Percentiles rank a stretch among this genome's conserved stretches.
phyloP scores from a whole-genome alignment of 2,113 vertebrate genomes.

The Nannobrachium achirus region DNA sequence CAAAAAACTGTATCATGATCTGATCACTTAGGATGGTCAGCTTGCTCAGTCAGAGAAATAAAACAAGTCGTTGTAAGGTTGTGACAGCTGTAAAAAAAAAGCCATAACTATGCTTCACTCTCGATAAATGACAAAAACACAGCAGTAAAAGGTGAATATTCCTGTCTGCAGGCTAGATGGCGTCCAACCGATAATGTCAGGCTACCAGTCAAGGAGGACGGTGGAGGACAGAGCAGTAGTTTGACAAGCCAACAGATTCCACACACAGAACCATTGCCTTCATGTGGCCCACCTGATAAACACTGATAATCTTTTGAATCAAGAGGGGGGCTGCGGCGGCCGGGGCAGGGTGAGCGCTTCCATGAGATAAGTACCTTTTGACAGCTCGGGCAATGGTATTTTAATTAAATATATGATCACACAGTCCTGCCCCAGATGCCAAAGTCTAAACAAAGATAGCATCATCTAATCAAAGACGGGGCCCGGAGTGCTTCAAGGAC shows the following conservation, averaged over 20 bases:
- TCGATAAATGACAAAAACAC: slow-evolving; percentile 55
- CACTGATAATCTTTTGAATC: slow-evolving; percentile 82
- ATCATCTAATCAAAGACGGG: slow-evolving; percentile 86
- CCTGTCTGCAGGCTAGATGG: slow-evolving; percentile 56
- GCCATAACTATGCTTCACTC: slow-evolving; percentile 52
- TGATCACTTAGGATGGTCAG: no score
- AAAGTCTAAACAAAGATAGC: slow-evolving; percentile 85
- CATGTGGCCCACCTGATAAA: slow-evolving; percentile 66
- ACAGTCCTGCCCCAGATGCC: slow-evolving; percentile 73
- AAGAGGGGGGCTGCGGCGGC: slow-evolving; percentile 42
- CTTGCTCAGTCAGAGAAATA: slow-evolving; percentile 35
- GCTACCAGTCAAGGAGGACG: slow-evolving; percentile 65
- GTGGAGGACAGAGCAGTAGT: slow-evolving; percentile 41
- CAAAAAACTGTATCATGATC: no score
- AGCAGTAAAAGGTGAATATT: slow-evolving; percentile 55
- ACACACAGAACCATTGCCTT: slow-evolving; percentile 22
- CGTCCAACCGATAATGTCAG: slow-evolving; percentile 54
- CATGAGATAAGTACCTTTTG: slow-evolving; percentile 78
- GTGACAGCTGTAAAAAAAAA: slow-evolving; percentile 52
- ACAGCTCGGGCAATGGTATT: slow-evolving; percentile 75
- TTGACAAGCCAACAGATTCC: slow-evolving; percentile 58
- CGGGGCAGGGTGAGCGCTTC: slow-evolving; percentile 64
- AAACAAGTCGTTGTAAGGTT: slow-evolving; percentile 46
- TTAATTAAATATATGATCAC: slow-evolving; percentile 85
- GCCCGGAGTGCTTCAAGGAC: slow-evolving; percentile 88